Conservation (phyloP, 2,888 invertebrate genomes). For the Pandemis cinnamomeana region DNA sequence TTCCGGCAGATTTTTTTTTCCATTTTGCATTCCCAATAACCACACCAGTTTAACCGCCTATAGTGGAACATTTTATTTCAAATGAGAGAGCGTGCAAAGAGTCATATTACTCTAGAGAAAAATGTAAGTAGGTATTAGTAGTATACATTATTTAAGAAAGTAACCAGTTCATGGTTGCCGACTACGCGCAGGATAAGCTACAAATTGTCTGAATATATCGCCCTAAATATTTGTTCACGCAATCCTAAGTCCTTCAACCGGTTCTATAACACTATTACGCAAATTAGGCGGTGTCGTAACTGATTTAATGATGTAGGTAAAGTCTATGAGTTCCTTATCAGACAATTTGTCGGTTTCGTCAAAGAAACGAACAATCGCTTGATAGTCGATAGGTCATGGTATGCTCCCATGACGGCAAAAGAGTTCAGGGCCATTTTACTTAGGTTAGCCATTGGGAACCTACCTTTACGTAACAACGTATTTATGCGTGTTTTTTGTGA, state of each 20-base stretch:
- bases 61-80: too few relatives aligned
- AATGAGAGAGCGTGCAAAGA: too few relatives aligned
- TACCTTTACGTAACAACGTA: neutral
- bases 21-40: too few relatives aligned
- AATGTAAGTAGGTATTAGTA: too few relatives aligned
- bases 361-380: constrained; percentile 44
- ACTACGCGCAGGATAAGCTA: neutral
- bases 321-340: neutral
- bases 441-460: neutral
- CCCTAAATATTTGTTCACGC: constrained; percentile 22
- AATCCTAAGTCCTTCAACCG: constrained; percentile 34
- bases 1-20: too few relatives aligned
- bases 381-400: constrained; percentile 47
- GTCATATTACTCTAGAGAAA: too few relatives aligned
- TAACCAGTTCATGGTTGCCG: too few relatives aligned
- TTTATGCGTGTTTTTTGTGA: neutral
- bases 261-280: constrained; percentile 32
- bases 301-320: constrained; percentile 14
- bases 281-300: constrained; percentile 22
- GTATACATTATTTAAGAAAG: too few relatives aligned
- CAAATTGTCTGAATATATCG: neutral
- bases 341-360: neutral
- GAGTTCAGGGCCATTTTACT: constrained; percentile 17
- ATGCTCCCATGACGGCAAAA: constrained; percentile 44
- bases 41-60: too few relatives aligned